Evolutionary conservation across 2,888 invertebrate genomes (phyloP).

Genomic region (Heteropelma amictum): DNA sequence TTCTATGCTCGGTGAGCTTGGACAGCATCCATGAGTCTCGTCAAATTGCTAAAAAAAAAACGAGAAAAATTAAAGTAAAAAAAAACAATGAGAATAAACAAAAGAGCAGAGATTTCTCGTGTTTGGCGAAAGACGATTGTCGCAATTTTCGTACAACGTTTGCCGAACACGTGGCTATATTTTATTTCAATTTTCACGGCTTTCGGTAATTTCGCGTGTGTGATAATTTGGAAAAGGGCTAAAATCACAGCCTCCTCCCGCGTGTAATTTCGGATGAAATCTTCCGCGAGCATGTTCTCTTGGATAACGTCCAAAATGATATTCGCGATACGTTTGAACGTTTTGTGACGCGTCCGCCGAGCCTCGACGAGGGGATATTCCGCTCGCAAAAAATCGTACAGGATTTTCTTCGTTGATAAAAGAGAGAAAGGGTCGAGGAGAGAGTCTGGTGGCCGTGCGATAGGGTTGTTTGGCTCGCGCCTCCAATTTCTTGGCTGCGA

Average conservation of each 20-base stretch:
- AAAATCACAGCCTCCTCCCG: neutral
- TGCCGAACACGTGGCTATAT: too few species aligned
- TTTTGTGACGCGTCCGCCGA: slow-evolving; percentile 25
- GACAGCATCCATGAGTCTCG: slow-evolving; percentile 61
- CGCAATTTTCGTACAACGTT: neutral
- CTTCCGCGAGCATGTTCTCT: slow-evolving; percentile 44
- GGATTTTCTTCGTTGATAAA: neutral
- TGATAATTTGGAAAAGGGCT: too few species aligned
- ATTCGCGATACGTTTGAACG: slow-evolving; percentile 54
- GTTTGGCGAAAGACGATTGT: neutral
- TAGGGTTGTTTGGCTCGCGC: slow-evolving; percentile 68
- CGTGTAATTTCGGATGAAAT: slow-evolving; percentile 15
- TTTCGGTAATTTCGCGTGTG: too few species aligned
- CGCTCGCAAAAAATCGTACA: slow-evolving; percentile 43
- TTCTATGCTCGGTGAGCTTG: slow-evolving; percentile 63
- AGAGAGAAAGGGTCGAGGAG: slow-evolving; percentile 38
- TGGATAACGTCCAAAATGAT: slow-evolving; percentile 67
- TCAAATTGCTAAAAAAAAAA: slow-evolving; percentile 54
- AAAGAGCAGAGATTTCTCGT: too few species aligned
- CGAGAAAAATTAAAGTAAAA: neutral
- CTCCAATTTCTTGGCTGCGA: slow-evolving; percentile 68
- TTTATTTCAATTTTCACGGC: too few species aligned
- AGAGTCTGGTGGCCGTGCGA: slow-evolving; percentile 49
- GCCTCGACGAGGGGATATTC: slow-evolving; percentile 17
- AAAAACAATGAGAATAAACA: neutral